A percentile compares a stretch with the other conserved stretches of the same genome.
Evolutionary conservation across 2,113 vertebrate species (phyloP).

Genomic region (Istiophorus platypterus): DNA sequence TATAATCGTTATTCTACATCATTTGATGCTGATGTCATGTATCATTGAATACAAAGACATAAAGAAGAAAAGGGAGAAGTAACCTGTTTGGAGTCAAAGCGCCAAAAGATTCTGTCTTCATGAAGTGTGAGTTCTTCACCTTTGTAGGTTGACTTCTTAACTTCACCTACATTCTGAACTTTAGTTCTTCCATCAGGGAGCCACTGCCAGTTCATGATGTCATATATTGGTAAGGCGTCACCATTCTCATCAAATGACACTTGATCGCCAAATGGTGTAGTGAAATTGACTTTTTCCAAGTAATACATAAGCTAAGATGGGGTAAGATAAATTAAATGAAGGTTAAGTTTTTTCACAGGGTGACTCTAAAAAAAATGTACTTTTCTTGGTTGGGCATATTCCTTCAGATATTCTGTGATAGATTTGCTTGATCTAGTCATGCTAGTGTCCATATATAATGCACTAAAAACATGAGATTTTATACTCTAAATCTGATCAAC

Average conservation of each 20-base stretch:
- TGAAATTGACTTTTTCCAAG: conserved; percentile 77
- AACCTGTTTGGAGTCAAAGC: conserved; percentile 53
- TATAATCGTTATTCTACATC: not conserved
- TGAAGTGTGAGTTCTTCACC: conserved; percentile 70
- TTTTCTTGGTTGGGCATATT: no score
- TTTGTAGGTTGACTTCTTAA: conserved; percentile 55
- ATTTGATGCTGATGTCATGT: not conserved
- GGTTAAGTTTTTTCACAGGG: not conserved
- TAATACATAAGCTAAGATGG: conserved; percentile 74
- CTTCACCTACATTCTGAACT: conserved; percentile 67
- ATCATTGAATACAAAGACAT: not conserved
- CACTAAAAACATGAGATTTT: no score
- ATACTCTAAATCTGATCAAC: not conserved
- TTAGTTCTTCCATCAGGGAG: conserved; percentile 56
- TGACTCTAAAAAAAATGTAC: not conserved
- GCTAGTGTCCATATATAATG: not conserved
- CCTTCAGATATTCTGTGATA: not conserved
- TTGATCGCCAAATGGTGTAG: conserved; percentile 74
- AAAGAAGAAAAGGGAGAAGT: conserved; percentile 6
- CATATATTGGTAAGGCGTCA: conserved; percentile 77
- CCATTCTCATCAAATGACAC: conserved; percentile 81
- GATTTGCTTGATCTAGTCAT: not conserved
- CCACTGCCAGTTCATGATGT: conserved; percentile 78
- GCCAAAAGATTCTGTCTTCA: conserved; percentile 76
- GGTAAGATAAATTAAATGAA: not conserved